Evolutionary conservation across 2,888 invertebrate species (phyloP).

Genomic region (Tubulanus polymorphus): DNA sequence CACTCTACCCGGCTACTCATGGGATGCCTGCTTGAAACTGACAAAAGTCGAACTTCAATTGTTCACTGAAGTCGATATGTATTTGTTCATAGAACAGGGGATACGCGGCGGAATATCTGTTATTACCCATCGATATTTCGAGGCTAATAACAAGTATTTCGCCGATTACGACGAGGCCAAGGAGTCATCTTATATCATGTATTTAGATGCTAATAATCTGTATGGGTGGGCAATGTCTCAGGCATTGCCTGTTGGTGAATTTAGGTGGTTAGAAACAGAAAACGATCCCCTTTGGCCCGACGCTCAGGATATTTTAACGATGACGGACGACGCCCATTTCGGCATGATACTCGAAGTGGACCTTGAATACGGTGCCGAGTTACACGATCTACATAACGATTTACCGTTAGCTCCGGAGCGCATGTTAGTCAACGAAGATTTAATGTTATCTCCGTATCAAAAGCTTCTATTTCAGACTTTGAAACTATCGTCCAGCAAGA

Average conservation of each 20-base stretch:
- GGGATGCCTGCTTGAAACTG: constrained; percentile 16
- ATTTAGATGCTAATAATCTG: constrained; percentile 1
- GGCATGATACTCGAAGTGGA: constrained; percentile 17
- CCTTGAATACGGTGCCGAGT: constrained; percentile 12
- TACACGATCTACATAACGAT: constrained; percentile 15
- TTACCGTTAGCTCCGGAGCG: constrained; percentile 17
- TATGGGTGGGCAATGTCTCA: constrained; percentile 7
- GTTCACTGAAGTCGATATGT: constrained; percentile 16
- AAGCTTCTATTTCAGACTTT: too few species aligned
- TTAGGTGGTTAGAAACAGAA: constrained; percentile 30
- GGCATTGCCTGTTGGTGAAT: constrained; percentile 30
- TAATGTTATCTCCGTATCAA: too few species aligned
- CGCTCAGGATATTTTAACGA: too few species aligned
- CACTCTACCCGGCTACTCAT: constrained; percentile 8
- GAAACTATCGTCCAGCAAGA: too few species aligned
- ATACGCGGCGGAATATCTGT: constrained; percentile 16
- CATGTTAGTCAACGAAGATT: neutral
- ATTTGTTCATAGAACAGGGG: constrained; percentile 19
- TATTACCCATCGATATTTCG: constrained; percentile 11
- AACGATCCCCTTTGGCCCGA: too few species aligned
- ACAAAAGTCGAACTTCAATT: constrained; percentile 14
- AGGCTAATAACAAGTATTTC: constrained; percentile 3
- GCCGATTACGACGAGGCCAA: neutral
- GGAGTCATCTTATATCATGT: neutral
- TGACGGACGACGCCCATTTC: too few species aligned